These are phyloP conservation scores for Corticium candelabrum DNA, from an alignment of 37 sponge, comb jelly and placozoan species.

Conservation along the genomic window DNA sequence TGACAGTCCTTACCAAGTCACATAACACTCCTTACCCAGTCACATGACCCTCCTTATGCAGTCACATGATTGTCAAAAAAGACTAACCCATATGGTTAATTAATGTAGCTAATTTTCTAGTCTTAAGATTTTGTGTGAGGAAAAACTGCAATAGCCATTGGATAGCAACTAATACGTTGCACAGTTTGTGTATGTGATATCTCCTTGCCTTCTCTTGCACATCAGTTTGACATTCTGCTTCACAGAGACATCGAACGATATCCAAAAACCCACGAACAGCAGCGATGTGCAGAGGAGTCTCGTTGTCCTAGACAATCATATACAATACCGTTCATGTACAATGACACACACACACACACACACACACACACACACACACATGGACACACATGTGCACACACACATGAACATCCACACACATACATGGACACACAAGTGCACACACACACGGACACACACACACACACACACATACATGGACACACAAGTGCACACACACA, in stretches of 20 bases:
- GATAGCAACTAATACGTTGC: too few species aligned
- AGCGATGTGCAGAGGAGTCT: constrained; percentile 69
- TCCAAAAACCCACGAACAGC: constrained; percentile 64
- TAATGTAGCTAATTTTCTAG: too few species aligned
- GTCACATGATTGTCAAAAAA: too few species aligned
- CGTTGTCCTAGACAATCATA: constrained; percentile 39
- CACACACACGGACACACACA: constrained; percentile 7
- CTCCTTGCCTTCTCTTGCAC: not conserved
- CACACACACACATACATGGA: not conserved
- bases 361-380: not conserved
- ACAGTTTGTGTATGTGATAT: too few species aligned
- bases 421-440: not conserved
- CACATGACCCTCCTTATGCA: too few species aligned
- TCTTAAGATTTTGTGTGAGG: too few species aligned
- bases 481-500: not conserved
- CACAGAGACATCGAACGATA: constrained; percentile 53
- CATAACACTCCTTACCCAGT: too few species aligned
- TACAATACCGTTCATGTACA: too few species aligned
- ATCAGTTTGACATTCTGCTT: constrained; percentile 19
- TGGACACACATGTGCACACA: too few species aligned
- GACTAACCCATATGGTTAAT: too few species aligned
- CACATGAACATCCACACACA: not conserved
- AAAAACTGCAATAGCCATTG: too few species aligned
- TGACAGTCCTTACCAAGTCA: too few species aligned
- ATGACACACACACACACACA: constrained; percentile 16